Evolutionary conservation across 2,888 invertebrate species (phyloP), one percentile per base, ranked within the genome.

Genomic region (Oscheius sp.): DNA sequence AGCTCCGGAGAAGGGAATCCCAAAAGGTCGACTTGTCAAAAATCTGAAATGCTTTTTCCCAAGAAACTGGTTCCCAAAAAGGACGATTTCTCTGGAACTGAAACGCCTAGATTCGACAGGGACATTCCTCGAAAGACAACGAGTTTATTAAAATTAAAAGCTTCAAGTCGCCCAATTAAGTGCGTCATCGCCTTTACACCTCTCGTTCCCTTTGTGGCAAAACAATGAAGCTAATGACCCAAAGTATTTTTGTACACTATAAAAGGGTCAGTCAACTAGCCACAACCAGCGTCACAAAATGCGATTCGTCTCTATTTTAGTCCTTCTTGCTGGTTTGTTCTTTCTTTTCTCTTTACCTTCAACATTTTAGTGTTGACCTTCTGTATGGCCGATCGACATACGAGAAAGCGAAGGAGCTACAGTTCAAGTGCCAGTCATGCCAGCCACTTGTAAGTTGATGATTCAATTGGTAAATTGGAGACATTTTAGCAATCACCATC

Each of bases 401-500:
- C 23, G 10, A 42, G 61, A 27, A 45, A 45, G 45, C 17, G 27
- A 20, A 39, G 61, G 29, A 45, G 61, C 42, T 61, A 61, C 45
- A 61, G 45, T 25, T 61, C 61, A 3, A 17, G n/a, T 29, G 61
- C 61, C 45, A 61, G 61, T 15, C 61, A 61, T 15, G 29, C 42
- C 31, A 61, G 61, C n/a, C 61, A 61, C n/a, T 61, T 61, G 55
- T 55, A 33, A 55, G 34, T n/a, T 33, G 31, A 10, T 12, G 5
- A 20, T 17, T 5, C 3, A 48, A 3, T 48, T 37, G 37, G 8
- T 25, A 23, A 5, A 12, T 20, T 48, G n/a, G n/a, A n/a, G n/a
- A n/a, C 1, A n/a, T 48, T 48, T 48, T 1, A 55, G 55, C 17
- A 42, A 45, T 10, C 61, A 61, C 17, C 61, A 61, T 42, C 61